Base-by-base conservation (phyloP, 2,113 vertebrate genomes). In the Pseudorhombus dupliciocellatus region DNA sequence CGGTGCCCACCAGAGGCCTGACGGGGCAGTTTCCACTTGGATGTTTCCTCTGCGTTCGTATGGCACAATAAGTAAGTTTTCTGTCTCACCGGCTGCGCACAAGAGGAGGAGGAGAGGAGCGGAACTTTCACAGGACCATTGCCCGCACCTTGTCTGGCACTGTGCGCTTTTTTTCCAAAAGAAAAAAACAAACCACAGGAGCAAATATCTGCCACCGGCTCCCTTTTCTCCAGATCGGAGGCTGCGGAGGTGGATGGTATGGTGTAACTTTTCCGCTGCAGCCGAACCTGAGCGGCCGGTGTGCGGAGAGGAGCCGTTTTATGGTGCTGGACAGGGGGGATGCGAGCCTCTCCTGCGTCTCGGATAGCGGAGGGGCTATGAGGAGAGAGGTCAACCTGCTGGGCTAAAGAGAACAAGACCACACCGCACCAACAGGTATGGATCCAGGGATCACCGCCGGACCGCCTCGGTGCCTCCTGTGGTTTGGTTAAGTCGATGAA, bases 391-490 rank as follows among this genome's bases (percentile, higher is more conserved):
- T 85, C 85, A 78, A 85, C 83, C 77, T 87, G 76, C 89, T 78
- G 90, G 88, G 85, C 78, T 93, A 85, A 46, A 93, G 73, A 62
- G 73, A 90, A 91, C 75, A 65, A 70, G 75, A 88, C 58, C 87
- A 86, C 90, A 88, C 87, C 83, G 83, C 89, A 79, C 86, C 90
- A 92, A 92, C 92, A 93, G 92, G 92, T 93, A 93, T 48, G 55
- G 70, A 50, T 52, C 69, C 40, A 44, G 6, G 66, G 21, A 26
- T 12, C 10, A 22, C 9, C 37, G 50, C 59, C 31, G 44, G 73
- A 26, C 7, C n/a, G 5, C 37, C 53, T 18, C 2, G 54, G 24
- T 9, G 66, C 56, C 50, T 9, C 10, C 25, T n/a, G 5, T 24
- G 21, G 40, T 2, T 0, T 30, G 2, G 14, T 25, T 40, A 30